Evolutionary conservation across 2,113 vertebrate species (phyloP), one percentile per base, ranked within the genome.

Genomic region (Micronycteris hirsuta): DNA sequence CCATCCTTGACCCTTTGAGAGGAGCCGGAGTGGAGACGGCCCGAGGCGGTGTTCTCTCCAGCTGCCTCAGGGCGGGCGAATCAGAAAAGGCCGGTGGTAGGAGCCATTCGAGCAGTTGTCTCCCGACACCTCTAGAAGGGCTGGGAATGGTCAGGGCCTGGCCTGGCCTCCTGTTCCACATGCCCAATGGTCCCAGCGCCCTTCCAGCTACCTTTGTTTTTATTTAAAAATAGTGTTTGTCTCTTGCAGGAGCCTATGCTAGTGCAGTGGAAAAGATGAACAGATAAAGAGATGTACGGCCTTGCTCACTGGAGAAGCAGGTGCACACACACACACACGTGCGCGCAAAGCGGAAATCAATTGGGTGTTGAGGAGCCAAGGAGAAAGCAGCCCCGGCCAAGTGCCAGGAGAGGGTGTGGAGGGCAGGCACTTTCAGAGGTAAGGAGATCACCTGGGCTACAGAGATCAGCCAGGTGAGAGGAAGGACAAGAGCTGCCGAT

Each of bases 361-460:
- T 0, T 36, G 31, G 43, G 24, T 74, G 20, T 19, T 10, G 52
- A 8, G 19, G 31, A 82, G 26, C 36, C 36, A 4, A 33, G n/a
- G 38, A 61, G 9, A 22, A 43, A 43, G 68, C 31, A 47, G 68
- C 24, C 31, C 3, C n/a, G n/a, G n/a, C n/a, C n/a, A n/a, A n/a
- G n/a, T n/a, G n/a, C n/a, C n/a, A n/a, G n/a, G n/a, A n/a, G n/a
- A n/a, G 1, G 16, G 22, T 0, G 10, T 3, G 5, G 28, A 36
- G 22, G 38, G 12, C 28, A 47, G 67, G 45, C 0, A 0, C 45
- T 24, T 13, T 76, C 9, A 22, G 8, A 38, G 9, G n/a, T 2
- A 26, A 65, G 52, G 63, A 12, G 41, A 14, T 26, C 4, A 17
- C 56, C 41, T 4, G 6, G 31, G 67, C 45, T n/a, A 67, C 22